A percentile compares a stretch with the other conserved stretches of the same genome.
Evolutionary conservation across 2,113 vertebrate genomes (phyloP).

Genomic region (Plestiodon gilberti): DNA sequence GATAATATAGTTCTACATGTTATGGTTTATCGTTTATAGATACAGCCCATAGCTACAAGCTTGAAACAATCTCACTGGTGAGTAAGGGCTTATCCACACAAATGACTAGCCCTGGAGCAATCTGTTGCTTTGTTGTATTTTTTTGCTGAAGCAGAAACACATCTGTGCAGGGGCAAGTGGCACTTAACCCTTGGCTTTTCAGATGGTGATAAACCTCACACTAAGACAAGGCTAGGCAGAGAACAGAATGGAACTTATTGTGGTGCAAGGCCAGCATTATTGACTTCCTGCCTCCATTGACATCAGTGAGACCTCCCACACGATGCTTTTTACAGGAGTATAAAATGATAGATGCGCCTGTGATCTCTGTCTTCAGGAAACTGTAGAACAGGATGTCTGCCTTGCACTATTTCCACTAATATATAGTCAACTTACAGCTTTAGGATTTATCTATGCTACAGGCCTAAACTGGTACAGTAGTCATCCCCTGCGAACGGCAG

Average conservation of each 20-base stretch:
- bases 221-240: neutral
- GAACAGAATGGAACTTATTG: neutral
- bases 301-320: neutral
- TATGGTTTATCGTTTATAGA: neutral
- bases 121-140: neutral
- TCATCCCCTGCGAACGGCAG: neutral
- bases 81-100: neutral
- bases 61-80: neutral
- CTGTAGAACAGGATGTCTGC: neutral
- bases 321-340: neutral
- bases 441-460: neutral
- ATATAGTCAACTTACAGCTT: neutral
- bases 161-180: neutral
- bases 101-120: neutral
- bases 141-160: neutral
- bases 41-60: neutral
- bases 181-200: too few species aligned
- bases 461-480: neutral
- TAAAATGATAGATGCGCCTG: neutral
- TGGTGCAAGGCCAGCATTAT: neutral
- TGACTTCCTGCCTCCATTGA: neutral
- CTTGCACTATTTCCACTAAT: neutral
- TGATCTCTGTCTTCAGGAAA: neutral
- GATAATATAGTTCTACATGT: neutral
- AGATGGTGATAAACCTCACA: too few species aligned